phyloP scores from a whole-genome alignment of 2,113 vertebrate species.

The Mormyrus iriodes region DNA sequence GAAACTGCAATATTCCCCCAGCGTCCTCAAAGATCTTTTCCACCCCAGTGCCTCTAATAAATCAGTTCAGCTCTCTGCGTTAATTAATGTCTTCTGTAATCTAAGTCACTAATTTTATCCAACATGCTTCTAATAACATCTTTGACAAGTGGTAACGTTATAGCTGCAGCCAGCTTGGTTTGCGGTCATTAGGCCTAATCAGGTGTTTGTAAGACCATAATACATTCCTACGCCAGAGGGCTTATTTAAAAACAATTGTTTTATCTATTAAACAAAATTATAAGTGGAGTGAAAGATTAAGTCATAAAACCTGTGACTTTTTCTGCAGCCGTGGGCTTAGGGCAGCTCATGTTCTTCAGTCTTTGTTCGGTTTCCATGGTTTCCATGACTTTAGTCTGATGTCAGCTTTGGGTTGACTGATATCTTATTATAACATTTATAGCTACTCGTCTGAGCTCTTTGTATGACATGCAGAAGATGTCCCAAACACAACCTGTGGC shows the following conservation, averaged over 20 bases:
- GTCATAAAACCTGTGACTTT: neutral
- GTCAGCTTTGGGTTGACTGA: neutral
- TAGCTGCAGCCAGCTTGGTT: neutral
- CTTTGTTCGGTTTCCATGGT: neutral
- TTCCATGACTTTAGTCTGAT: neutral
- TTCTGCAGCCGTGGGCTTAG: neutral
- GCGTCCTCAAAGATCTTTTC: neutral
- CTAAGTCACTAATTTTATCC: neutral
- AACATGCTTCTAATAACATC: neutral
- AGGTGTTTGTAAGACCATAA: neutral
- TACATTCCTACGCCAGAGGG: neutral
- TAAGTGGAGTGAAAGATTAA: neutral
- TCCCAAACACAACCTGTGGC: neutral
- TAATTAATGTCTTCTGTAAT: neutral
- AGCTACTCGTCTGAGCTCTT: neutral
- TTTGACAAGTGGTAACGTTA: neutral
- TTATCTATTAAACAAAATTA: neutral
- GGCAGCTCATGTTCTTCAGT: neutral
- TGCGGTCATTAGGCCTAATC: neutral
- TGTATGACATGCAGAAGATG: neutral
- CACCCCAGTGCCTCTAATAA: neutral
- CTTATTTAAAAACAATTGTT: neutral
- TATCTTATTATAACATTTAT: neutral
- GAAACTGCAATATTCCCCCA: neutral
- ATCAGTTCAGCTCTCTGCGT: neutral